Percentiles rank a stretch among this genome's conserved stretches.
Conservation (phyloP, 2,888 invertebrate genomes). For the Quadriops clusia region DNA sequence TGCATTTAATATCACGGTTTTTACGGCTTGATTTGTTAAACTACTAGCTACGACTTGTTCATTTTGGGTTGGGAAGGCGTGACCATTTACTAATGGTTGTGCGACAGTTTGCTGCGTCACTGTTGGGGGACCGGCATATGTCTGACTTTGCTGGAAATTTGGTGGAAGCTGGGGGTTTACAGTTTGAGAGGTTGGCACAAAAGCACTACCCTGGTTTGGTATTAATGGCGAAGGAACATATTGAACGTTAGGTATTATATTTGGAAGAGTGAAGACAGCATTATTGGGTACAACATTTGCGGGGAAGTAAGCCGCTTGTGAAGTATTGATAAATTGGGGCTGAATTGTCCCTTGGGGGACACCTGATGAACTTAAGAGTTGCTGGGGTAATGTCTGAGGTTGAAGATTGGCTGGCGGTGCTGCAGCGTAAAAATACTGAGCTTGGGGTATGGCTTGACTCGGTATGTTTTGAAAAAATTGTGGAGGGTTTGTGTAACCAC, state of each 20-base stretch:
- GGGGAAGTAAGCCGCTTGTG: conserved; percentile 27
- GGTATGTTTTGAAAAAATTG: conserved; percentile 26
- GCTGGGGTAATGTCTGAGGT: conserved; percentile 29
- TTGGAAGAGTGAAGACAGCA: conserved; percentile 25
- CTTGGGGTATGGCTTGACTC: conserved; percentile 31
- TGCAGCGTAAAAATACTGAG: conserved; percentile 34
- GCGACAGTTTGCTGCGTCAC: conserved; percentile 23
- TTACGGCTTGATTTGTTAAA: conserved; percentile 29
- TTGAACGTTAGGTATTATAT: conserved; percentile 26
- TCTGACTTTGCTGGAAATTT: conserved; percentile 33
- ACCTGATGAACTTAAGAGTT: conserved; percentile 23
- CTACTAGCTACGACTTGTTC: conserved; percentile 21
- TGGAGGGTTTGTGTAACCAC: conserved; percentile 15
- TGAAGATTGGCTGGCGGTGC: conserved; percentile 29
- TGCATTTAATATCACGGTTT: conserved; percentile 28
- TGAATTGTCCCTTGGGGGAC: conserved; percentile 23
- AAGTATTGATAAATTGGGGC: conserved; percentile 29
- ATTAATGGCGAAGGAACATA: conserved; percentile 32
- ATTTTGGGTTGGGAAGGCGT: conserved; percentile 25
- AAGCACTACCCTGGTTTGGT: conserved; percentile 32
- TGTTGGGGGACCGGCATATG: conserved; percentile 29
- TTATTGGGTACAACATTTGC: conserved; percentile 26
- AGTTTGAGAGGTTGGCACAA: conserved; percentile 33
- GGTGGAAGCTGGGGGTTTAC: conserved; percentile 19
- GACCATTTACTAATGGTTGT: conserved; percentile 32